Conservation (phyloP, 2,113 vertebrate species). For the Daboia siamensis region DNA sequence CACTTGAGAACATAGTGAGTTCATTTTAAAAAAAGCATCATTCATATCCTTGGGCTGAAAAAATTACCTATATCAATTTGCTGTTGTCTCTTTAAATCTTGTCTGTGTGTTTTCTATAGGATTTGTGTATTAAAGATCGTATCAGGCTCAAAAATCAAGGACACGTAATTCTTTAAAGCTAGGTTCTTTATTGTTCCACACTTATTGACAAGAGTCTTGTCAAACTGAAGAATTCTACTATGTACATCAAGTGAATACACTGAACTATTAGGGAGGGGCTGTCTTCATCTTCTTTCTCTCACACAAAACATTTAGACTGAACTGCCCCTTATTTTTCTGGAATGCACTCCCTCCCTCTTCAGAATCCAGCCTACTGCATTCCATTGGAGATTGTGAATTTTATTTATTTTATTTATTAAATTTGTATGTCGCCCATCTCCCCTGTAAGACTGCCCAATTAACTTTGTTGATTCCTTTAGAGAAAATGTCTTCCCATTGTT, state of each 20-base stretch:
- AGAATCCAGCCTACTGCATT: neutral
- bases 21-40: neutral
- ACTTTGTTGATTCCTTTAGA: neutral
- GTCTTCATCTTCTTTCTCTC: neutral
- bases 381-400: neutral
- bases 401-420: neutral
- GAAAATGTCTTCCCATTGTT: neutral
- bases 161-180: neutral
- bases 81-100: neutral
- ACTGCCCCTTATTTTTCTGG: neutral
- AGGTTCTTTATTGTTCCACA: neutral
- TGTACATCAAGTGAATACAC: neutral
- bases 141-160: neutral
- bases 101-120: neutral
- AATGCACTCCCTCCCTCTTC: neutral
- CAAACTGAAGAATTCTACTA: neutral
- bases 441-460: neutral
- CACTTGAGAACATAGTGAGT: neutral
- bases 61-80: neutral
- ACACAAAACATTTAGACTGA: neutral
- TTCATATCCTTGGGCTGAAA: neutral
- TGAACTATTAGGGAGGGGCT: neutral
- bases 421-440: neutral
- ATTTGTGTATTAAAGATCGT: neutral
- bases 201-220: neutral